Conservation (phyloP, 1,140 invertebrate genomes). For the Argopecten irradians region DNA sequence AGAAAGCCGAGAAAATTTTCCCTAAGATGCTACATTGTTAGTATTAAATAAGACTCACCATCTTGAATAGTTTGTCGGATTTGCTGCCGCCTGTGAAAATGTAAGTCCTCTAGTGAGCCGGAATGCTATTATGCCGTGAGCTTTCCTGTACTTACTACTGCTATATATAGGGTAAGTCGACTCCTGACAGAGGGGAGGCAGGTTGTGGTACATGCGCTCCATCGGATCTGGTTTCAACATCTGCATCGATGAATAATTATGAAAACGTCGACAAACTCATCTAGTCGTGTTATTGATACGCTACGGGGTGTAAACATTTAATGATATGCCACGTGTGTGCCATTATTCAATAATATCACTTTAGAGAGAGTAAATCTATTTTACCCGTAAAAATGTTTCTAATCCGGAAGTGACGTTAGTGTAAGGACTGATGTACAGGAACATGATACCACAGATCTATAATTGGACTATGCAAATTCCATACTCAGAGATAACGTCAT, state of each 20-base stretch:
- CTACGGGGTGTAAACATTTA: background rate
- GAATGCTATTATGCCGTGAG: constrained; percentile 20
- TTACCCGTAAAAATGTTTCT: background rate
- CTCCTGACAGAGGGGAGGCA: background rate
- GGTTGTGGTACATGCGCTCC: background rate
- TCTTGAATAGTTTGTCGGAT: background rate
- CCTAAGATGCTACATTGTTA: background rate
- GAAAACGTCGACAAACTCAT: background rate
- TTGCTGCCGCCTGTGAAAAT: constrained; percentile 4
- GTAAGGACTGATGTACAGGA: background rate
- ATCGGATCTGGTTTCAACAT: background rate
- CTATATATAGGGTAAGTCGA: constrained; percentile 17
- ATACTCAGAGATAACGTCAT: background rate
- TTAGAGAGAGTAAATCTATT: background rate
- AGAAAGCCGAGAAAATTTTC: background rate
- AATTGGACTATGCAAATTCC: background rate
- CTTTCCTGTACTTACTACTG: background rate
- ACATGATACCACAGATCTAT: background rate
- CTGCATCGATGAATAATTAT: constrained; percentile 18
- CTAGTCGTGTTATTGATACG: background rate
- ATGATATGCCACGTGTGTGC: background rate
- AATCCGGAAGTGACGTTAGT: constrained; percentile 15
- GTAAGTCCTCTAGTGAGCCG: constrained; percentile 20
- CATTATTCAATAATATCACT: background rate
- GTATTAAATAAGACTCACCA: background rate